Percentiles rank a stretch among this genome's conserved stretches.
Evolutionary conservation across 2,113 vertebrate species (phyloP).

Genomic region (Capreolus pygargus): DNA sequence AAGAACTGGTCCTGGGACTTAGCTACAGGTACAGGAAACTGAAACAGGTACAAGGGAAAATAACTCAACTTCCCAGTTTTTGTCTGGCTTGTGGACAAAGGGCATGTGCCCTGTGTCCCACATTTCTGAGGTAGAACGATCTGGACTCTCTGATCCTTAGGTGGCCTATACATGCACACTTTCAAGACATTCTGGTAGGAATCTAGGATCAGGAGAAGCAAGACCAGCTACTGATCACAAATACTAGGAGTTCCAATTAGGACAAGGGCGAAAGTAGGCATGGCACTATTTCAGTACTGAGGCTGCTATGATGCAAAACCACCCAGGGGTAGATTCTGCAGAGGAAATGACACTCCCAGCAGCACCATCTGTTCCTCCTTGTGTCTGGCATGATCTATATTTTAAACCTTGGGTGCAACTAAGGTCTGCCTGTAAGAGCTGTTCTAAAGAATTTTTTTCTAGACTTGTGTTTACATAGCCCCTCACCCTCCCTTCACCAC

Average conservation of each 20-base stretch:
- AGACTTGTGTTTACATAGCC: background rate
- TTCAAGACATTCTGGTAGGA: background rate
- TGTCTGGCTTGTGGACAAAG: background rate
- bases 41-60: background rate
- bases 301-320: slow-evolving; percentile 34
- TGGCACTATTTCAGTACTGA: background rate
- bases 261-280: slow-evolving; percentile 29
- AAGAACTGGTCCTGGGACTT: background rate
- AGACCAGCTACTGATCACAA: background rate
- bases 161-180: background rate
- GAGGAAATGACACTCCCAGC: slow-evolving; percentile 55
- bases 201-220: background rate
- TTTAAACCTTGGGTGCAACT: slow-evolving; percentile 38
- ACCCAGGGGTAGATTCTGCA: slow-evolving; percentile 18
- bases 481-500: background rate
- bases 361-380: slow-evolving; percentile 65
- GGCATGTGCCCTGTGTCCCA: background rate
- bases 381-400: slow-evolving; percentile 49
- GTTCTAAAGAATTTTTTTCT: background rate
- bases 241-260: background rate
- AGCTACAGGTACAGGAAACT: background rate
- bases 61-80: background rate
- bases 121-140: background rate
- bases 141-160: background rate
- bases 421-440: slow-evolving; percentile 8